Evolutionary conservation across 2,888 invertebrate genomes (phyloP), one percentile per base, ranked within the genome.

Genomic region (Gonocerus acuteangulatus): DNA sequence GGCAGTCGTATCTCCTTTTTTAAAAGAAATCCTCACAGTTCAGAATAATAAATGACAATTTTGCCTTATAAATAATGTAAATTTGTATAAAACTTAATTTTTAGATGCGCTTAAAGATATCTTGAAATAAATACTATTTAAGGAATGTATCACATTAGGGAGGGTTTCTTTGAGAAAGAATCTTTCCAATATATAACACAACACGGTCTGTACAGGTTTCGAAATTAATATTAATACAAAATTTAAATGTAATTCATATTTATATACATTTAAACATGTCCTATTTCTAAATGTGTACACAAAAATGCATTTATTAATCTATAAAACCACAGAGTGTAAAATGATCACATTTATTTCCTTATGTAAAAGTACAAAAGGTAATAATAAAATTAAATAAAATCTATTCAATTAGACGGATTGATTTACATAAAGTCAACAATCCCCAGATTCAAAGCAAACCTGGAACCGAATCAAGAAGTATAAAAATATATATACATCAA

Each of bases 61-160:
- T 6, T 6, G 27, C 9, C 27, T 27, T 27, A 27, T 27, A 27
- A 27, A 6, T 27, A 27, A 27, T n/a, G n/a, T n/a, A n/a, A 27
- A 27, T 27, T 27, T 27, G 9, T 27, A 27, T 9, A 27, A 27
- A 27, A 27, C 27, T 27, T 27, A 27, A 27, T 27, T 27, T 27
- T 27, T 27, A 27, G 9, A 27, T 27, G 27, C 9, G 9, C 9
- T 9, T 27, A 27, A 4, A 27, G 4, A 27, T 27, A 27, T 9
- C 27, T 27, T 27, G 27, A 27, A 27, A 27, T 27, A 27, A 27
- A 27, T 27, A 27, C 27, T 27, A 27, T 27, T 27, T 6, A 34
- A 51, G 51, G 51, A 51, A 51, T 51, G 51, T 51, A 51, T 51
- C 51, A 36, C 51, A 51, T 34, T 32, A 34, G 34, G 34, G n/a